Conservation (phyloP, 2,797 vertebrate genomes). For the Schizothorax lantsangensis region DNA sequence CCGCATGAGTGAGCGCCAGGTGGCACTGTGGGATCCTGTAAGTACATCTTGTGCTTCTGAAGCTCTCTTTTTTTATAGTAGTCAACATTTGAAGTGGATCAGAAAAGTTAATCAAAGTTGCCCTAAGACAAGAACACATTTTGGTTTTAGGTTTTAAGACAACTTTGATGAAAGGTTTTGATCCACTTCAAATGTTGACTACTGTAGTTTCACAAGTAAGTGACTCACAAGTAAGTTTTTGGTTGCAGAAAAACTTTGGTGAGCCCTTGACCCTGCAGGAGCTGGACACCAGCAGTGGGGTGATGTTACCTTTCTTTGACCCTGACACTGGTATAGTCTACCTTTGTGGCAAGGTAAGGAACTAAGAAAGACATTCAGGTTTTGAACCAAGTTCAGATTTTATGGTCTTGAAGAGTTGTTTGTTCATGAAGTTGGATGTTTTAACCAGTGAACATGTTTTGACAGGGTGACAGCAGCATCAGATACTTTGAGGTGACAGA, state of each 20-base stretch:
- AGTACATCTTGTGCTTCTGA: conserved; percentile 61
- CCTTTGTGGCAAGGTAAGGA: conserved; percentile 88
- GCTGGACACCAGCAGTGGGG: conserved; percentile 90
- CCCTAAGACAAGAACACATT: background rate
- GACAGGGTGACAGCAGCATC: conserved; percentile 93
- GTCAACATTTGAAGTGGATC: background rate
- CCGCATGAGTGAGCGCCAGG: conserved; percentile 91
- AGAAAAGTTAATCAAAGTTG: background rate
- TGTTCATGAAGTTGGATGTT: background rate
- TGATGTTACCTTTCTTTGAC: conserved; percentile 89
- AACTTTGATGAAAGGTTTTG: background rate
- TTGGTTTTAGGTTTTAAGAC: background rate
- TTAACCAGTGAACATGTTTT: background rate
- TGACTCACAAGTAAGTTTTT: conserved; percentile 17
- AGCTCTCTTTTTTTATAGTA: background rate
- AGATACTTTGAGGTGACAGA: conserved; percentile 93
- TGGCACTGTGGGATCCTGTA: conserved; percentile 92
- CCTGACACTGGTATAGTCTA: conserved; percentile 89
- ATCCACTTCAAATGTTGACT: background rate
- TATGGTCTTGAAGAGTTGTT: conserved; percentile 7
- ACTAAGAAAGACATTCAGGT: background rate
- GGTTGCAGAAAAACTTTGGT: conserved; percentile 75
- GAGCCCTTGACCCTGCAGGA: conserved; percentile 88
- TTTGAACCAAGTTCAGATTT: background rate
- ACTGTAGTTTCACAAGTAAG: background rate